Conservation (phyloP, 1,140 invertebrate genomes). For the Octopus sinensis region DNA sequence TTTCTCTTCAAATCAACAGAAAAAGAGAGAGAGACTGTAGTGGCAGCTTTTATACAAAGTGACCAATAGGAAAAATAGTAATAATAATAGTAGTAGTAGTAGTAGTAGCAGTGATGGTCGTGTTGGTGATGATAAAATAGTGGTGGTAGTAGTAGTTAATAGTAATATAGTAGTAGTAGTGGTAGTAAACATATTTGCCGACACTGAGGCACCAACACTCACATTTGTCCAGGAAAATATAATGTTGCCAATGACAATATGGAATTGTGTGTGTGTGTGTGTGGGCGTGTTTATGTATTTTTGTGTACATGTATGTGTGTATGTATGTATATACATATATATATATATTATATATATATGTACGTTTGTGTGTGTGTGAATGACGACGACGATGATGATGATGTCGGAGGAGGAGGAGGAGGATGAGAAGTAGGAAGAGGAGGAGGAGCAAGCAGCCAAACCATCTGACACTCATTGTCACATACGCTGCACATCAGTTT, state of each 20-base stretch:
- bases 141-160: slow-evolving; percentile 42
- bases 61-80: slow-evolving; percentile 12
- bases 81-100: slow-evolving; percentile 46
- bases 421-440: background rate
- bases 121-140: slow-evolving; percentile 25
- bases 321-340: too few species aligned
- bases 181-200: slow-evolving; percentile 26
- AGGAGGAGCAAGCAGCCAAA: slow-evolving; percentile 16
- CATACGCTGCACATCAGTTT: slow-evolving; percentile 13
- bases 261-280: too few species aligned
- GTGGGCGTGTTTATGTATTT: too few species aligned
- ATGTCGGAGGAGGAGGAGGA: background rate
- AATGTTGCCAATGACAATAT: too few species aligned
- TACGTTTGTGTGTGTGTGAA: background rate
- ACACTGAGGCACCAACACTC: slow-evolving; percentile 29
- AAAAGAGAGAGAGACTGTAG: background rate
- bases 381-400: slow-evolving; percentile 17
- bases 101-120: slow-evolving; percentile 52
- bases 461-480: slow-evolving; percentile 45
- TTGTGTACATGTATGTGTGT: too few species aligned
- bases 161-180: slow-evolving; percentile 37
- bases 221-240: slow-evolving; percentile 17
- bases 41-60: background rate
- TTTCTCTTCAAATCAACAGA: background rate
- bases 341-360: too few species aligned